A percentile compares a stretch with the other conserved stretches of the same genome.
phyloP scores from a whole-genome alignment of 2,888 invertebrate genomes.

The Morpho deidamia region DNA sequence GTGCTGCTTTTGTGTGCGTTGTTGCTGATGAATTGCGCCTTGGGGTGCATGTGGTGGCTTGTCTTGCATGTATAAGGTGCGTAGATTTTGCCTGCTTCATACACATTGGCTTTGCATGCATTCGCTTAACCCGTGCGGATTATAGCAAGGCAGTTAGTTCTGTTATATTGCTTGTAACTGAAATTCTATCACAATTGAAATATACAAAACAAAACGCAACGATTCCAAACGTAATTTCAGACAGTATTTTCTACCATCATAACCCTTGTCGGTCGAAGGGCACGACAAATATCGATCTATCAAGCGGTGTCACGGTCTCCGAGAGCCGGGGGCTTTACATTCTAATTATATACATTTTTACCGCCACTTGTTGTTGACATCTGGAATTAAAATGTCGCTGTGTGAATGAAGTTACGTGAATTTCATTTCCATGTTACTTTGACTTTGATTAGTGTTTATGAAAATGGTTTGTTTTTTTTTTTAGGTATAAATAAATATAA shows the following conservation, averaged over 20 bases:
- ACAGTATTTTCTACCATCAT: constrained; percentile 21
- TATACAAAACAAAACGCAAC: background rate
- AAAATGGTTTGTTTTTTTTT: no score
- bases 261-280: constrained; percentile 30
- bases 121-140: no score
- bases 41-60: no score
- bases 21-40: no score
- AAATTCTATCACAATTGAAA: no score
- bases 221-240: background rate
- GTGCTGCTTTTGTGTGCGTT: no score
- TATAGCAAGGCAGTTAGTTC: no score
- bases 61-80: no score
- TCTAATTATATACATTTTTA: constrained; percentile 20
- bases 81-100: no score
- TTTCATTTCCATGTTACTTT: constrained; percentile 1
- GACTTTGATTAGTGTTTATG: background rate
- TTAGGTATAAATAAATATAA: no score
- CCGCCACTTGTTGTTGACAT: constrained; percentile 1
- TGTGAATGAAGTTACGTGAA: background rate
- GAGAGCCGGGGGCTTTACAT: constrained; percentile 20
- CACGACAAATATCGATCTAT: constrained; percentile 48
- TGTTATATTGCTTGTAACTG: no score
- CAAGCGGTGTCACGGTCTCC: constrained; percentile 31
- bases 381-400: constrained; percentile 1
- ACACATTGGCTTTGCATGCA: no score